Conservation (phyloP, 2,888 invertebrate species). For the Conops quadrifasciatus region DNA sequence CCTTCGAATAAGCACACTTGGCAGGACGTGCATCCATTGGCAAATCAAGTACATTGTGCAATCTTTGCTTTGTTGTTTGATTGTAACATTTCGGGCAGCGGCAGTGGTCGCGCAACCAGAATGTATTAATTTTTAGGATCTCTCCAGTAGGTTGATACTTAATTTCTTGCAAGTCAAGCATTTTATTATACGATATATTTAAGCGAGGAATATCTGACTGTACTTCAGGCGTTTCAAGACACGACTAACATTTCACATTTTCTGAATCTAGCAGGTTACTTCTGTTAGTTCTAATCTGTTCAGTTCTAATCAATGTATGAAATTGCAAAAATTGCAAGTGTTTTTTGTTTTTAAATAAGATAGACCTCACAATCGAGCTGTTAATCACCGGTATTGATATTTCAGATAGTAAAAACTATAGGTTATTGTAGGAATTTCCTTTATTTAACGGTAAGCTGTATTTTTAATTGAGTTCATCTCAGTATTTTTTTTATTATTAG, state of each 20-base stretch:
- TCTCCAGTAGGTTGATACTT: slow-evolving; percentile 46
- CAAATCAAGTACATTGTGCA: slow-evolving; percentile 68
- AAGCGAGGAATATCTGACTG: background rate
- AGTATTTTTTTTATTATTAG: no score
- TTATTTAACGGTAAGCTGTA: no score
- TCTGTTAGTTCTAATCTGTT: no score
- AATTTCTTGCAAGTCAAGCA: slow-evolving; percentile 46
- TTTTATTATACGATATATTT: slow-evolving; percentile 32
- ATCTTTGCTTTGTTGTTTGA: slow-evolving; percentile 70
- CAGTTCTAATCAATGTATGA: no score
- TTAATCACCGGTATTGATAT: no score
- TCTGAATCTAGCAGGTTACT: no score
- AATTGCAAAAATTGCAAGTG: no score
- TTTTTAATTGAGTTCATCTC: no score
- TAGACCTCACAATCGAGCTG: no score
- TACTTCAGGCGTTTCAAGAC: background rate
- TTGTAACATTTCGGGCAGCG: slow-evolving; percentile 72
- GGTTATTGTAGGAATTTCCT: no score
- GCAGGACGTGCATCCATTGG: slow-evolving; percentile 66
- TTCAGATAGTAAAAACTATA: no score
- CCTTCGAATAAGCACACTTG: slow-evolving; percentile 56
- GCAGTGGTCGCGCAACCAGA: slow-evolving; percentile 66
- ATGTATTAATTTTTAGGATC: slow-evolving; percentile 49
- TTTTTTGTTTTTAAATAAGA: no score
- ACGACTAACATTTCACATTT: background rate